Evolutionary conservation across 1,140 invertebrate species (phyloP).

Genomic region (Drosophila dunni): DNA sequence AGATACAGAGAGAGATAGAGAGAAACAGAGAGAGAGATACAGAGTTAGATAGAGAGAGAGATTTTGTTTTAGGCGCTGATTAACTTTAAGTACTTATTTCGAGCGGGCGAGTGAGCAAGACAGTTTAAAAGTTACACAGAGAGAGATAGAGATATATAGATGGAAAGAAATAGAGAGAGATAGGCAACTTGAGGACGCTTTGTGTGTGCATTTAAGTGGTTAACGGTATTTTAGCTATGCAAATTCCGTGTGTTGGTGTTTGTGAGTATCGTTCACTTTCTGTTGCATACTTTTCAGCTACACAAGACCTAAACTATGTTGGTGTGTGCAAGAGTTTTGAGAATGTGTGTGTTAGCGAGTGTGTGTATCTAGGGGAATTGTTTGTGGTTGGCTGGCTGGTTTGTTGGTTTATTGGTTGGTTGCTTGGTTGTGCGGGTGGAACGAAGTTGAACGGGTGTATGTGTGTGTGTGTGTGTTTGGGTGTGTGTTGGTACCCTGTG

Average conservation of each 20-base stretch:
- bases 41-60: conserved; percentile 35
- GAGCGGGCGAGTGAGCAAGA: conserved; percentile 66
- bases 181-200: conserved; percentile 42
- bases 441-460: conserved; percentile 13
- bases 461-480: conserved; percentile 23
- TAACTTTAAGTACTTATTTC: conserved; percentile 40
- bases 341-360: conserved; percentile 28
- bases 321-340: conserved; percentile 10
- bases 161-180: conserved; percentile 21
- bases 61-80: conserved; percentile 32
- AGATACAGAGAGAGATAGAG: conserved; percentile 24
- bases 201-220: conserved; percentile 47
- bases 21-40: conserved; percentile 13
- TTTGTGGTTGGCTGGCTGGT: conserved; percentile 29
- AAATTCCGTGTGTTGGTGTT: conserved; percentile 44
- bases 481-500: conserved; percentile 56
- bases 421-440: conserved; percentile 13
- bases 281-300: conserved; percentile 68
- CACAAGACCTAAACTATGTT: conserved; percentile 58
- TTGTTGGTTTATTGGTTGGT: conserved; percentile 1
- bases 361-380: conserved; percentile 16
- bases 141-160: conserved; percentile 35
- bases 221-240: conserved; percentile 48
- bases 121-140: conserved; percentile 45
- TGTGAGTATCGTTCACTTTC: conserved; percentile 45